A percentile compares a stretch with the other conserved stretches of the same genome.
phyloP scores from a whole-genome alignment of 2,113 vertebrate genomes.

The Sebastes schlegelii region DNA sequence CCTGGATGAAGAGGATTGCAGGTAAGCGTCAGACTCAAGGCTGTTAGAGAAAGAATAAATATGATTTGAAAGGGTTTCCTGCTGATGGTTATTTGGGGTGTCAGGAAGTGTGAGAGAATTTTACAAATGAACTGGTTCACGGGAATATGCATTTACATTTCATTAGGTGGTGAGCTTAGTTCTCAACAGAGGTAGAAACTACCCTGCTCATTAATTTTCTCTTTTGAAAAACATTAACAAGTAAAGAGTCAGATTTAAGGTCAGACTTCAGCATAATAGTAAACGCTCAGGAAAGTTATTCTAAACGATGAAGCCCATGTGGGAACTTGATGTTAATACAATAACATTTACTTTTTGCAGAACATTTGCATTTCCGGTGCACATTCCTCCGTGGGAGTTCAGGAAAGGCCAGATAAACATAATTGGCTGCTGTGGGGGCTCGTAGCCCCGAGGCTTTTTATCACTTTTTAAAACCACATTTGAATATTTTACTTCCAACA shows the following conservation, averaged over 20 bases:
- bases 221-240: background rate
- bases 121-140: background rate
- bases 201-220: background rate
- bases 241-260: background rate
- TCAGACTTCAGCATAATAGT: background rate
- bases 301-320: background rate
- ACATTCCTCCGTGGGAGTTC: conserved; percentile 12
- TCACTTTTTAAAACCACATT: background rate
- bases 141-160: background rate
- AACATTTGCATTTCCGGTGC: conserved; percentile 7
- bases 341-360: background rate
- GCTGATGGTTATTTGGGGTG: background rate
- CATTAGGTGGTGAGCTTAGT: background rate
- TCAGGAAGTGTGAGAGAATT: background rate
- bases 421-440: conserved; percentile 3
- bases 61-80: background rate
- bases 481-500: background rate
- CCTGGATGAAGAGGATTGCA: conserved; percentile 99
- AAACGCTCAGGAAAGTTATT: background rate
- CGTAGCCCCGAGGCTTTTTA: too few species aligned
- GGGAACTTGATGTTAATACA: background rate
- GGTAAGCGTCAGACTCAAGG: conserved; percentile 74
- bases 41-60: background rate
- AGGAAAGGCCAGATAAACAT: background rate
- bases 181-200: background rate